A percentile compares a stretch with the other conserved stretches of the same genome.
Conservation (phyloP, 2,797 vertebrate genomes). For the Psittacula echo region DNA sequence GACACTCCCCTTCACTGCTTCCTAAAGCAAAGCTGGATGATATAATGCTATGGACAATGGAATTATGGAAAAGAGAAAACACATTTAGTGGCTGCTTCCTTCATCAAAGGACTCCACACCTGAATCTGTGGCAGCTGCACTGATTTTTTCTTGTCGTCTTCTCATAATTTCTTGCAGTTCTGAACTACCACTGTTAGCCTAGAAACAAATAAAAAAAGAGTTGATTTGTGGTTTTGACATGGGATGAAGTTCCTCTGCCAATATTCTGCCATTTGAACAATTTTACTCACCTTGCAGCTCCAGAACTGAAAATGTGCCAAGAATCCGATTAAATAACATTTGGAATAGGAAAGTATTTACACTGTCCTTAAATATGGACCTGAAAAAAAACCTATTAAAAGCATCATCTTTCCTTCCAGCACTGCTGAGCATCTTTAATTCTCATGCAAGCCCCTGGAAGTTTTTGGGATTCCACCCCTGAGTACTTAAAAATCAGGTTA, state of each 20-base stretch:
- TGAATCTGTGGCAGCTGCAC: constrained; percentile 87
- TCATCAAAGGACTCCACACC: constrained; percentile 97
- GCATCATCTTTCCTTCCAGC: not conserved
- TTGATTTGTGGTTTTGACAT: not conserved
- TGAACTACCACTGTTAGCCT: constrained; percentile 85
- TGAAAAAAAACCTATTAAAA: not conserved
- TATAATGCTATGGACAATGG: constrained; percentile 44
- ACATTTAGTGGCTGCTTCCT: constrained; percentile 86
- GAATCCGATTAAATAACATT: not conserved
- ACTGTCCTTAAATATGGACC: not conserved
- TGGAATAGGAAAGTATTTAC: not conserved
- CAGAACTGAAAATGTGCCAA: not conserved
- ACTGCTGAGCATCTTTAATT: not conserved
- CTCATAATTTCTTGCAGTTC: constrained; percentile 97
- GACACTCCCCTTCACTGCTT: constrained; percentile 71
- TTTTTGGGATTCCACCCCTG: not conserved
- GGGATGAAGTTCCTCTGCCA: not conserved
- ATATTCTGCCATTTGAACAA: not conserved
- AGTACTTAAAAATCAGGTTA: not conserved
- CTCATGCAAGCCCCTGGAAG: not conserved
- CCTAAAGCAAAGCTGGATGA: constrained; percentile 76
- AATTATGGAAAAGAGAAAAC: constrained; percentile 12
- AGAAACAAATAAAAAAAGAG: not conserved
- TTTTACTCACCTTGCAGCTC: not conserved
- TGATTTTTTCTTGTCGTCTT: constrained; percentile 93